Percentiles rank a stretch among this genome's conserved stretches.
Evolutionary conservation across 1,140 invertebrate genomes (phyloP).

Genomic region (Drosophila malerkotliana): DNA sequence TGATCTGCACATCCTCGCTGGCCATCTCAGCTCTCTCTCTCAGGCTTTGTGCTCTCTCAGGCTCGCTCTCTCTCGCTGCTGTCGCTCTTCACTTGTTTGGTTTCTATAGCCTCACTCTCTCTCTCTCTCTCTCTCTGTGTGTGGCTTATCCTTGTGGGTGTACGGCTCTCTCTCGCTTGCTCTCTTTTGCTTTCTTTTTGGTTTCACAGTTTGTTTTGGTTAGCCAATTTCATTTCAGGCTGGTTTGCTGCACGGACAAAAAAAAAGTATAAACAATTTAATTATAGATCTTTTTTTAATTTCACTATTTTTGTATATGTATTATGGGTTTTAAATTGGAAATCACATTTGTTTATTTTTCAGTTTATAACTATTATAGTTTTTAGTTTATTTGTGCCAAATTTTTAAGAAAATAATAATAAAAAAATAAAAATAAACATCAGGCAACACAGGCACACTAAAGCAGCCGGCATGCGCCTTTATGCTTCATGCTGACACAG

Average conservation of each 20-base stretch:
- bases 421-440: not conserved
- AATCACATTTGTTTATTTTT: not conserved
- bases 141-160: not conserved
- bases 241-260: not conserved
- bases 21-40: conserved; percentile 24
- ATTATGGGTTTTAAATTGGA: not conserved
- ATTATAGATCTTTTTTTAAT: not conserved
- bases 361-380: not conserved
- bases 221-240: not conserved
- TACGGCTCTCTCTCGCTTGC: not conserved
- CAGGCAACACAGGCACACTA: not conserved
- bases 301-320: not conserved
- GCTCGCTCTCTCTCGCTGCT: not conserved
- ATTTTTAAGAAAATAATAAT: not conserved
- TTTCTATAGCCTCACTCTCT: not conserved
- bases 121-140: not conserved
- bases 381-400: not conserved
- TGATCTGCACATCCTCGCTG: conserved; percentile 73
- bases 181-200: not conserved
- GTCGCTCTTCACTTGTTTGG: not conserved
- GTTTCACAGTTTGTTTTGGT: conserved; percentile 3
- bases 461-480: not conserved
- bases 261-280: not conserved
- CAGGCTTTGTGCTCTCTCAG: conserved; percentile 1
- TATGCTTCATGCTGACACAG: conserved; percentile 37